Conservation (phyloP, 2,888 invertebrate species). For the Monochamus alternatus region DNA sequence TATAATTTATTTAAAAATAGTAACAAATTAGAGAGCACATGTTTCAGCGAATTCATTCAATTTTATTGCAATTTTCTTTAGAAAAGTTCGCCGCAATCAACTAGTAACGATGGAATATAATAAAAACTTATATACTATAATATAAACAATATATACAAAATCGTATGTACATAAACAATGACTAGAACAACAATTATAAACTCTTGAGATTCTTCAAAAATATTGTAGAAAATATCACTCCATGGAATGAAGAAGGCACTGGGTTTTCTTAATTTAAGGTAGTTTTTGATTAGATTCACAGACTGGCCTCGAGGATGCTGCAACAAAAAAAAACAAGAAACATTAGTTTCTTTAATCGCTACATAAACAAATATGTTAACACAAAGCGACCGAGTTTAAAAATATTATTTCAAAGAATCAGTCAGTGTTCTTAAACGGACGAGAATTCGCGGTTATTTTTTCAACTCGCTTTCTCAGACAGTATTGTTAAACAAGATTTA, state of each 20-base stretch:
- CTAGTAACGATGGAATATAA: slow-evolving; percentile 37
- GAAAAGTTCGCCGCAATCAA: slow-evolving; percentile 17
- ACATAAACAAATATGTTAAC: neutral
- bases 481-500: slow-evolving; percentile 61
- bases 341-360: slow-evolving; percentile 26
- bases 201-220: slow-evolving; percentile 60
- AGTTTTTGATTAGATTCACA: slow-evolving; percentile 52
- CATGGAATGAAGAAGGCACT: slow-evolving; percentile 68
- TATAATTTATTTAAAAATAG: slow-evolving; percentile 39
- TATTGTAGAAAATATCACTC: slow-evolving; percentile 65
- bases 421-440: slow-evolving; percentile 13
- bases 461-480: slow-evolving; percentile 60
- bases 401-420: neutral
- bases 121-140: slow-evolving; percentile 50
- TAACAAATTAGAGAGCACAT: slow-evolving; percentile 47
- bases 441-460: slow-evolving; percentile 54
- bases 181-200: slow-evolving; percentile 67
- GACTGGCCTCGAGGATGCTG: slow-evolving; percentile 61
- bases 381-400: neutral
- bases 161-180: slow-evolving; percentile 66
- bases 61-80: slow-evolving; percentile 38
- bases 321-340: slow-evolving; percentile 57
- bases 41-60: slow-evolving; percentile 27
- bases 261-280: slow-evolving; percentile 55
- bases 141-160: slow-evolving; percentile 65